A percentile compares a stretch with the other conserved stretches of the same genome.
Evolutionary conservation across 2,113 vertebrate genomes (phyloP).

Genomic region (Phaethon lepturus): DNA sequence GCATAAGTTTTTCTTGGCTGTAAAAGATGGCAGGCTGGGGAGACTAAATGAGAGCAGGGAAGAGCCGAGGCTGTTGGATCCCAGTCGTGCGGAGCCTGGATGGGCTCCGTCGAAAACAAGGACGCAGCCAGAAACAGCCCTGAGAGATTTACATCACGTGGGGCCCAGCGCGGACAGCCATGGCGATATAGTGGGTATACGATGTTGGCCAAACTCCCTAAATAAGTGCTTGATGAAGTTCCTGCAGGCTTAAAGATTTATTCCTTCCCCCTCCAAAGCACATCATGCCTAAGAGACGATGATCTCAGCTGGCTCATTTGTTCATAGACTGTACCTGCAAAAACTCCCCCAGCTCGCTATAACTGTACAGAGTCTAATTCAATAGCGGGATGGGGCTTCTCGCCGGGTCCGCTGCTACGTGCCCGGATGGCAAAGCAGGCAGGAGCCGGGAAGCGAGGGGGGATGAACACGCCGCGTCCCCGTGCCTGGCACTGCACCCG

Average conservation of each 20-base stretch:
- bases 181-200: background rate
- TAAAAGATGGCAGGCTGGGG: constrained; percentile 35
- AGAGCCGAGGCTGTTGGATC: background rate
- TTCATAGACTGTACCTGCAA: background rate
- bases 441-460: background rate
- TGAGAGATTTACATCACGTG: background rate
- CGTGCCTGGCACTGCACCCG: background rate
- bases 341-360: background rate
- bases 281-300: background rate
- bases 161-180: background rate
- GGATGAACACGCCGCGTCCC: background rate
- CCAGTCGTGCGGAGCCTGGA: background rate
- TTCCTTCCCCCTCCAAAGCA: background rate
- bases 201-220: background rate
- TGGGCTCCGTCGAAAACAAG: background rate
- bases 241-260: constrained; percentile 26
- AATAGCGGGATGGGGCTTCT: background rate
- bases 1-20: constrained; percentile 59
- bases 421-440: background rate
- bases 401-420: accelerated
- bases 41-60: background rate
- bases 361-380: accelerated
- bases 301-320: background rate
- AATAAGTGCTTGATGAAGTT: constrained; percentile 5
- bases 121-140: constrained; percentile 15